Evolutionary conservation across 2,113 vertebrate genomes (phyloP).

Genomic region (Phainopepla nitens): DNA sequence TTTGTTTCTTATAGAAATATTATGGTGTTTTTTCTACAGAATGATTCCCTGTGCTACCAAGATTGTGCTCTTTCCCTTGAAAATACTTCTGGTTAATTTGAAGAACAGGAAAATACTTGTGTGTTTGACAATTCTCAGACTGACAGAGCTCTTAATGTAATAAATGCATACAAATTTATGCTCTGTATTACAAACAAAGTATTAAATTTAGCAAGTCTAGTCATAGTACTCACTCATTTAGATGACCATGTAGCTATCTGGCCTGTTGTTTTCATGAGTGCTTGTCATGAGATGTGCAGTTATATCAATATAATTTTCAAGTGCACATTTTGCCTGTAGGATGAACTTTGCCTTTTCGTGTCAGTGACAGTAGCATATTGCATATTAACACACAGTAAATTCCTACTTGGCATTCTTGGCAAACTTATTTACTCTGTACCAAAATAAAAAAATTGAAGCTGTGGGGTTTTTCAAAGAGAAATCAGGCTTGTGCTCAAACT

Average conservation of each 20-base stretch:
- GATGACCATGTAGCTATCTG: neutral
- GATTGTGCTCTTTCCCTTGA: neutral
- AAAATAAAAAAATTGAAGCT: neutral
- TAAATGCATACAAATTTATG: neutral
- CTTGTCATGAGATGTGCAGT: neutral
- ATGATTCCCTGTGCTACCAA: neutral
- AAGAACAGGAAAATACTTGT: neutral
- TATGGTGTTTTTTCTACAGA: neutral
- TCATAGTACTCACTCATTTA: neutral
- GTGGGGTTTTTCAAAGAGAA: neutral
- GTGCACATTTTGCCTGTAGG: neutral
- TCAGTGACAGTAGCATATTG: neutral
- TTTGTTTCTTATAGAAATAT: neutral
- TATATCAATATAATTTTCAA: neutral
- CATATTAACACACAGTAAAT: neutral
- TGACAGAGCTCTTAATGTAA: neutral
- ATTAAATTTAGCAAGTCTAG: neutral
- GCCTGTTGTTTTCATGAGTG: neutral
- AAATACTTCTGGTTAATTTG: neutral
- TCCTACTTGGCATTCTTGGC: neutral
- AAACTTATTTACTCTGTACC: neutral
- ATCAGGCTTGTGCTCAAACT: neutral
- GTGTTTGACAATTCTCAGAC: neutral
- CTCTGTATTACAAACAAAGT: neutral
- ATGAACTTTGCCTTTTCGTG: neutral